A percentile compares a stretch with the other conserved stretches of the same genome.
These are phyloP conservation scores for Bos javanicus DNA, from an alignment of 2,113 vertebrate genomes.

Conservation along the genomic window DNA sequence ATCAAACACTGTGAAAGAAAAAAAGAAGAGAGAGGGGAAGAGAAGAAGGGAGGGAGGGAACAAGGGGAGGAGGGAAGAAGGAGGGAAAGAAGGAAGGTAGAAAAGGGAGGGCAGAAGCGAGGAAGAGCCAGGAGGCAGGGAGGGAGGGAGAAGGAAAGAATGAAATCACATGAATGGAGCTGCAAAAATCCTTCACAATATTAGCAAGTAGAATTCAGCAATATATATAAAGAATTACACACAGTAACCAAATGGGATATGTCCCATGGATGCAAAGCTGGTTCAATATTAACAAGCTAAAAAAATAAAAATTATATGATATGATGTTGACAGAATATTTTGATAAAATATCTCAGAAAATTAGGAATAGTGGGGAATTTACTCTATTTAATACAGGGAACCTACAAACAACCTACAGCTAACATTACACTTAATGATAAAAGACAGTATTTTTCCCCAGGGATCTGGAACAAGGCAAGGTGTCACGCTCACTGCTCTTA, in stretches of 20 bases:
- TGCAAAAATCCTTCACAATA: background rate
- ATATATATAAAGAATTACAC: background rate
- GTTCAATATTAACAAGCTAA: background rate
- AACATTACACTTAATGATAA: background rate
- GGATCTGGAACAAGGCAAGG: background rate
- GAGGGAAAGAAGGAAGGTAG: background rate
- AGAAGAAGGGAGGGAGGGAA: too few species aligned
- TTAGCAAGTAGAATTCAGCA: background rate
- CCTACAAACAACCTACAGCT: background rate
- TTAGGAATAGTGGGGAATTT: background rate
- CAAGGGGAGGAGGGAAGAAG: rapidly evolving
- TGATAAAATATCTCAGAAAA: background rate
- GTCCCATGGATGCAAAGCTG: background rate
- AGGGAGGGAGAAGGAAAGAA: background rate
- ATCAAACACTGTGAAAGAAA: background rate
- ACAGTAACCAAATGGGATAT: background rate
- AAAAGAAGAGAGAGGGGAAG: background rate
- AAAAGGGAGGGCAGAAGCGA: rapidly evolving
- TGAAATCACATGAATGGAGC: background rate
- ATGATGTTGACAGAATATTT: background rate
- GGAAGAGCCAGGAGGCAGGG: background rate
- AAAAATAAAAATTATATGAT: background rate
- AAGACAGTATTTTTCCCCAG: background rate
- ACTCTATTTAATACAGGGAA: background rate
- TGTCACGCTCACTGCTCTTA: too few species aligned